phyloP scores from a whole-genome alignment of 1,140 invertebrate genomes.

The Drosophila rhopaloa region DNA sequence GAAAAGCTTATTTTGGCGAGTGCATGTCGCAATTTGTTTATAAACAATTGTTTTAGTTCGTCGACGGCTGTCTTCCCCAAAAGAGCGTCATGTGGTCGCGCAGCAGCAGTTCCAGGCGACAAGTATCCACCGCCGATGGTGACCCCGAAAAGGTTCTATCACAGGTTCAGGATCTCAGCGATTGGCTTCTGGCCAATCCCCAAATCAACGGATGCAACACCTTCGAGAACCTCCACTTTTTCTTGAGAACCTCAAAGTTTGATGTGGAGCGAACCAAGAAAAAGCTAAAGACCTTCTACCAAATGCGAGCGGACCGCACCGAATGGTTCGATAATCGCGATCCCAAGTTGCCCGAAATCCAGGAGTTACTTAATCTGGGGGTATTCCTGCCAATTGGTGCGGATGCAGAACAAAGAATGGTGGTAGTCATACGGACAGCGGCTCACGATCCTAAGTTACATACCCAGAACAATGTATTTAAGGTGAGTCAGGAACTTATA shows the following conservation, averaged over 20 bases:
- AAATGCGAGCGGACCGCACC: constrained; percentile 85
- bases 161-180: constrained; percentile 63
- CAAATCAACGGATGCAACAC: constrained; percentile 84
- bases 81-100: constrained; percentile 44
- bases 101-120: constrained; percentile 25
- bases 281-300: constrained; percentile 87
- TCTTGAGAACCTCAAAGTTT: constrained; percentile 88
- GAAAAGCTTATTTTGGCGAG: constrained; percentile 26
- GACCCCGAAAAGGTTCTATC: constrained; percentile 38
- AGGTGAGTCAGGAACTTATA: constrained; percentile 61
- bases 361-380: constrained; percentile 87
- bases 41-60: constrained; percentile 48
- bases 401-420: constrained; percentile 85
- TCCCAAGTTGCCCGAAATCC: constrained; percentile 86
- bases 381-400: constrained; percentile 87
- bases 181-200: constrained; percentile 77
- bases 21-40: constrained; percentile 26
- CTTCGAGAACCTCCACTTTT: constrained; percentile 86
- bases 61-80: constrained; percentile 11
- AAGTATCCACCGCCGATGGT: constrained; percentile 17
- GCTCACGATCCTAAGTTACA: constrained; percentile 86
- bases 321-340: constrained; percentile 88
- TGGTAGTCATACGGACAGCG: constrained; percentile 87
- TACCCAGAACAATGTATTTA: constrained; percentile 87
- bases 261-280: constrained; percentile 86